Evolutionary conservation across 2,888 invertebrate genomes (phyloP).

Genomic region (Morinoia aosen): DNA sequence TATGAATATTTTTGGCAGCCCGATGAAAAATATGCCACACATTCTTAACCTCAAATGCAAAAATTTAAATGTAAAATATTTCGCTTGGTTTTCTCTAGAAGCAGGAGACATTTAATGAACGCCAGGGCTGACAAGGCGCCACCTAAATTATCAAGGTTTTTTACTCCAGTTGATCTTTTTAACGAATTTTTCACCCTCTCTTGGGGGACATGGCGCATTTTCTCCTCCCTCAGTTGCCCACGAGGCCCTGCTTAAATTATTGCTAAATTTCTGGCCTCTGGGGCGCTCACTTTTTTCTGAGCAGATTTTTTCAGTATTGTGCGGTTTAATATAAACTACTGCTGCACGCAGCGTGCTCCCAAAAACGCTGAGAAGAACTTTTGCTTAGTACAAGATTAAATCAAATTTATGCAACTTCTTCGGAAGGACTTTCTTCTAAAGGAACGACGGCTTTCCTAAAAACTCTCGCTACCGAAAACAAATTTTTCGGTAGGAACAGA

Average conservation of each 20-base stretch:
- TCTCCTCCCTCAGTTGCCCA: not conserved
- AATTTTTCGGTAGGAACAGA: not conserved
- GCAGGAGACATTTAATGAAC: not conserved
- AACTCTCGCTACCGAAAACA: not conserved
- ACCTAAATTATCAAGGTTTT: not conserved
- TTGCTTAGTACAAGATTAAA: slow-evolving; percentile 12
- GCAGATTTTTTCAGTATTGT: not conserved
- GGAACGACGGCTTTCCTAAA: not conserved
- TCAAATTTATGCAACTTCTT: slow-evolving; percentile 4
- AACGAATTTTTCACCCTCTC: not conserved
- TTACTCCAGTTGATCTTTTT: not conserved
- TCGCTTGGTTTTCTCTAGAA: not conserved
- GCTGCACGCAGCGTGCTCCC: not conserved
- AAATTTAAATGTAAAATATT: not conserved
- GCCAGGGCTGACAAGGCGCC: not conserved
- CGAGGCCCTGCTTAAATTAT: not conserved
- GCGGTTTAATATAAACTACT: slow-evolving; percentile 30
- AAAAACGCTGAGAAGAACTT: not conserved
- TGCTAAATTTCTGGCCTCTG: not conserved
- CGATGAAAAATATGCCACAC: not conserved
- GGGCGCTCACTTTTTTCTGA: not conserved
- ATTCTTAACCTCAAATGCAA: not conserved
- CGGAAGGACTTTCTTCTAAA: not conserved
- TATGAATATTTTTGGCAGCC: not conserved
- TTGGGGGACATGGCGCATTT: not conserved